Base-by-base conservation (phyloP, 2,797 vertebrate genomes). In the Otolemur crassicaudatus region DNA sequence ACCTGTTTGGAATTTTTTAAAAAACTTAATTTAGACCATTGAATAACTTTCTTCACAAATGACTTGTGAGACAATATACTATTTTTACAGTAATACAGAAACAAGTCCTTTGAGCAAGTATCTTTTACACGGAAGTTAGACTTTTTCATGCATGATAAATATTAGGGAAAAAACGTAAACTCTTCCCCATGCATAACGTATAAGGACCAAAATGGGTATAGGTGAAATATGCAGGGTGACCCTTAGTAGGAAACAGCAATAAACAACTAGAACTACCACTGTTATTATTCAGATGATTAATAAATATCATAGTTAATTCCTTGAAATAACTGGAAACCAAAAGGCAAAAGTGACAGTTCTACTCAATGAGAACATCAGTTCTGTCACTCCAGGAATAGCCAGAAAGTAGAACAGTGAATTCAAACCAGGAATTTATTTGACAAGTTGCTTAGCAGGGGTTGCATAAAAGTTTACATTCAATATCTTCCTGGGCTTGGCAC, bases 1-100 rank as follows among this genome's bases (percentile, higher is more conserved):
- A 97, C 99, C 99, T 99, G 97, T 81, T 95, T 76, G 72, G 73
- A 93, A 69, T 20, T 69, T 34, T 92, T 84, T 0, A 4, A 87
- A 94, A 94, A 85, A 63, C 43, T 23, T 40, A 3, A 34, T 80
- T 90, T 61, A 94, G 77, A 60, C 9, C 34, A 95, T 25, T 94
- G 88, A 87, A 72, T n/a, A 89, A 31, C 37, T 31, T 87, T 87
- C 61, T 95, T 96, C 61, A 77, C 56, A 82, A 87, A 67, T 25
- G 65, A 82, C 27, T 88, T 90, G 40, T 34, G 67, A 77, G 80
- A 95, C 19, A 93, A 61, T 7, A 7, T 49, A 90, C 65, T 90
- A 72, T 9, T 81, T 3, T 17, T 90, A 7, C 58, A 95, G 72
- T 53, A 83, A 94, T 34, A 75, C 6, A 94, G 29, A 91, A 13